Evolutionary conservation across 2,113 vertebrate species (phyloP).

Genomic region (Sclerurus mexicanus): DNA sequence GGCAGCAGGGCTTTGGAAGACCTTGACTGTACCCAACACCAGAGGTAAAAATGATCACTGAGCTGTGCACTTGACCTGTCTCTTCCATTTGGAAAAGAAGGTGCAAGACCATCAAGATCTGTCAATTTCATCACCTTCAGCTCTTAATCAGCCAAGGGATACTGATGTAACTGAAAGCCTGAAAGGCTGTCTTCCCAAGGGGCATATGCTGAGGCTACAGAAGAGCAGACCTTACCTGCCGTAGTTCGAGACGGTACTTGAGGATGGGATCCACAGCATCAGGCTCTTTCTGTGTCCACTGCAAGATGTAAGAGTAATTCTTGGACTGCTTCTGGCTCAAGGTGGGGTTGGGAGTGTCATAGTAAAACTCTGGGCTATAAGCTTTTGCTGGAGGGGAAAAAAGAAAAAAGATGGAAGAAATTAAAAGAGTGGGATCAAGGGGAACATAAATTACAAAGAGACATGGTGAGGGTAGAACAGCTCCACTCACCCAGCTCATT

Average conservation of each 20-base stretch:
- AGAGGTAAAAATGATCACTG: neutral
- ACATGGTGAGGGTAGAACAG: neutral
- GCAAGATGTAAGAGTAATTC: constrained; percentile 94
- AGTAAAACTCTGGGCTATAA: constrained; percentile 97
- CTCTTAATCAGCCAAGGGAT: neutral
- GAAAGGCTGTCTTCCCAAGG: neutral
- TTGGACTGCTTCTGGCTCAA: constrained; percentile 87
- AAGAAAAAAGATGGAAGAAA: constrained; percentile 32
- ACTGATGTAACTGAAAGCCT: neutral
- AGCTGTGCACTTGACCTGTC: neutral
- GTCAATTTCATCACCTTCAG: neutral
- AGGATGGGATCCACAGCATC: constrained; percentile 88
- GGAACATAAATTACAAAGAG: neutral
- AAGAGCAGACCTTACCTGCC: constrained; percentile 78
- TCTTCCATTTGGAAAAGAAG: neutral
- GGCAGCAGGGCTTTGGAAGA: neutral
- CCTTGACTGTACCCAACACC: neutral
- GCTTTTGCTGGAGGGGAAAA: constrained; percentile 80
- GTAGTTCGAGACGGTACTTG: constrained; percentile 87
- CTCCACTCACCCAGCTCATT: neutral
- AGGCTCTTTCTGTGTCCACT: constrained; percentile 97
- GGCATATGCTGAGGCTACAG: neutral
- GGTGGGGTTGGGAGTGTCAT: constrained; percentile 93
- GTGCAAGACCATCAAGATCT: neutral
- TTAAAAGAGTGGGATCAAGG: neutral